Evolutionary conservation across 1,140 invertebrate species (phyloP), one percentile per base, ranked within the genome.

Genomic region (Procambarus virginalis): DNA sequence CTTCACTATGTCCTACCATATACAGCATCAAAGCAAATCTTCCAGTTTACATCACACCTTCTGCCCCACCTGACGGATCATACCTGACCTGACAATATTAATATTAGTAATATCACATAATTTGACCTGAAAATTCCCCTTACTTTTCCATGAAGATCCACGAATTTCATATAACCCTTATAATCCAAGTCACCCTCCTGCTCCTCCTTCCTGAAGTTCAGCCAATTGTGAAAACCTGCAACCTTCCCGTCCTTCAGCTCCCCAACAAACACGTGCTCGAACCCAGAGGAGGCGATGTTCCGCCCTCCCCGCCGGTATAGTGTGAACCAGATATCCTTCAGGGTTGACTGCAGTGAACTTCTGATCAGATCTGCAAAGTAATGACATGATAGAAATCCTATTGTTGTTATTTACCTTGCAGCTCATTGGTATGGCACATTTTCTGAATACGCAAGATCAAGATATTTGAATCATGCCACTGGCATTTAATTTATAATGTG

Each of bases 221-320:
- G 94, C 97, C 97, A 98, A 93, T 98, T 98, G 93, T 98, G 97
- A 84, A 98, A 94, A 14, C 97, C 97, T 92, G 95, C 95, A 55
- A 98, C 95, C 93, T 96, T 95, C 45, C 95, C 94, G 92, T 96
- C 95, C 94, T 97, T 96, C 0, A 97, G 94, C 95, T 98, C 97
- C 0, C 97, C 96, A 1, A 98, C 94, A 93, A 98, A 98, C 34
- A 98, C 95, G 92, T 98, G 97, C 93, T 98, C 97, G 93, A 98
- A 98, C 2, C 97, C 97, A 45, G 96, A 91, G 12, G 92, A 92
- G 0, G 82, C 77, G 45, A 92, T 14, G 4, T 84, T 55, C 20
- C 85, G 96, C 92, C 95, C 95, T 0, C 96, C 96, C 86, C 97
- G 94, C 1, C 97, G 96, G 93, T 97, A 98, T 86, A 97, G 94